Conservation (phyloP, 2,888 invertebrate species). For the Diarsia rubi region DNA sequence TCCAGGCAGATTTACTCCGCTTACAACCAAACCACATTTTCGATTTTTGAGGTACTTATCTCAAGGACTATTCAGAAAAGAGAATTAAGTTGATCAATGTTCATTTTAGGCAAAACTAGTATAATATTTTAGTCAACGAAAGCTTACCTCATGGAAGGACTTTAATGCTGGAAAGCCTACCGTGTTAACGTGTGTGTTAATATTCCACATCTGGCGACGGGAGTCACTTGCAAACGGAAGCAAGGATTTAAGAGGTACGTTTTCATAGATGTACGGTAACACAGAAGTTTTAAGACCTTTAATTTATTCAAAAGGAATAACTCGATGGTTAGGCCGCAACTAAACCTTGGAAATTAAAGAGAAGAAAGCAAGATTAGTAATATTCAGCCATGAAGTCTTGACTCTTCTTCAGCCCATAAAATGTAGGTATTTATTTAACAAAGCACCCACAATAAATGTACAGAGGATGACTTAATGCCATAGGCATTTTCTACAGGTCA, state of each 20-base stretch:
- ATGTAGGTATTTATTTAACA: no score
- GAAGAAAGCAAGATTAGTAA: neutral
- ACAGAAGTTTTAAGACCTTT: neutral
- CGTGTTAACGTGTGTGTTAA: no score
- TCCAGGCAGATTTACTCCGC: constrained; percentile 59
- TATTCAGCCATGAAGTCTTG: neutral
- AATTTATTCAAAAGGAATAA: neutral
- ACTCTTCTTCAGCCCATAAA: no score
- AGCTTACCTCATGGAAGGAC: no score
- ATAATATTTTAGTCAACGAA: no score
- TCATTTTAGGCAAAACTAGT: neutral
- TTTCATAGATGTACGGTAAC: neutral
- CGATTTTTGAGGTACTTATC: neutral
- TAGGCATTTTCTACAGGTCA: neutral
- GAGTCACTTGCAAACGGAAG: no score
- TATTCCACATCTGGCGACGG: no score
- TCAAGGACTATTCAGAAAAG: neutral
- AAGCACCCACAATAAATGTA: neutral
- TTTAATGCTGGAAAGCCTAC: no score
- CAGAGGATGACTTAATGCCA: neutral
- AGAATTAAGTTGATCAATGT: neutral
- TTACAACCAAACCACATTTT: constrained; percentile 33
- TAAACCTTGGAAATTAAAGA: neutral
- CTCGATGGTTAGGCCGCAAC: neutral
- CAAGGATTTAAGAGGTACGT: neutral